A percentile compares a stretch with the other conserved stretches of the same genome.
These are phyloP conservation scores for Ferdinandea cuprea DNA, from an alignment of 2,888 invertebrate species.

Conservation along the genomic window DNA sequence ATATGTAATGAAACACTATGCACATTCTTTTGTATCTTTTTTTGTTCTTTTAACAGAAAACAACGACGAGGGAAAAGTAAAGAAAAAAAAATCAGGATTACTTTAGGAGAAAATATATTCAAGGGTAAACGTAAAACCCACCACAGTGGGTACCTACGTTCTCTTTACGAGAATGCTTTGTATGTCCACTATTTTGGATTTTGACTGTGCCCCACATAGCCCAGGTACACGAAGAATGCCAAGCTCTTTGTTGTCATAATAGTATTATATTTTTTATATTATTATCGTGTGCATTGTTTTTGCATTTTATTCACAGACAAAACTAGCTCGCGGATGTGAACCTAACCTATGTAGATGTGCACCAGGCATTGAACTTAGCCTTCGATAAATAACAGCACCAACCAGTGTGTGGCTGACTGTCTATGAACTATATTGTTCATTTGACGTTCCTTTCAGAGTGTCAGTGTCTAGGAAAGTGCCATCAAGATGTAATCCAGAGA, in stretches of 20 bases:
- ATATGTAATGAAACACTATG: slow-evolving; percentile 70
- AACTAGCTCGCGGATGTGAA: background rate
- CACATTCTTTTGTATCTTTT: slow-evolving; percentile 62
- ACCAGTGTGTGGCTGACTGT: too few relatives aligned
- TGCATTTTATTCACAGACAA: background rate
- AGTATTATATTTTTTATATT: slow-evolving; percentile 39
- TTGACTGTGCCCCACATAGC: slow-evolving; percentile 6
- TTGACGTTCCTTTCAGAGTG: background rate
- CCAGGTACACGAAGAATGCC: slow-evolving; percentile 7
- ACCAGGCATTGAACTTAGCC: slow-evolving; percentile 35
- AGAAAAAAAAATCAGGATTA: slow-evolving; percentile 65
- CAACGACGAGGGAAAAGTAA: slow-evolving; percentile 42
- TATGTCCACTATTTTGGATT: slow-evolving; percentile 15
- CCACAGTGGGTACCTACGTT: too few relatives aligned
- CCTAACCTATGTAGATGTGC: slow-evolving; percentile 5
- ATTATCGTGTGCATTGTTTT: slow-evolving; percentile 46
- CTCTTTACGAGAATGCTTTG: slow-evolving; percentile 42
- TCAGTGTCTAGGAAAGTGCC: background rate
- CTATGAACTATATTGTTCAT: slow-evolving; percentile 1
- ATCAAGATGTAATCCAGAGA: slow-evolving; percentile 15
- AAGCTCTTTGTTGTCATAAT: slow-evolving; percentile 53
- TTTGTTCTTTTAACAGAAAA: slow-evolving; percentile 27
- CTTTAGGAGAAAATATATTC: slow-evolving; percentile 52
- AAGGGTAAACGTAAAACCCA: slow-evolving; percentile 43
- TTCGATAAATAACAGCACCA: slow-evolving; percentile 26